A percentile compares a stretch with the other conserved stretches of the same genome.
These are phyloP conservation scores for Centruroides vittatus DNA, from an alignment of 1,140 invertebrate species.

Conservation along the genomic window DNA sequence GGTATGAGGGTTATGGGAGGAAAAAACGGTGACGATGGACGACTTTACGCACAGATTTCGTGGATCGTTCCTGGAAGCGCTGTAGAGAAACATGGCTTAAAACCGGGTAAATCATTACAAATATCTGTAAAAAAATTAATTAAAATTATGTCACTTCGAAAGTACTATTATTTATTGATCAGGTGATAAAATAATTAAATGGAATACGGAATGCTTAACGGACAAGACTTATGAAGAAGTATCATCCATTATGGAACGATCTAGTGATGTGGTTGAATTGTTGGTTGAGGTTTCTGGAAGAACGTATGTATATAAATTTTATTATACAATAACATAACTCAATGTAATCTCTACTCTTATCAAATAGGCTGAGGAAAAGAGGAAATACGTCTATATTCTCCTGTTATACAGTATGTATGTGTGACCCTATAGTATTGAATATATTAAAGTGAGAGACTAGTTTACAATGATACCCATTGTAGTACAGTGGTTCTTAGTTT, in stretches of 20 bases:
- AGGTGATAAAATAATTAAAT: conserved; percentile 46
- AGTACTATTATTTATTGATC: conserved; percentile 5
- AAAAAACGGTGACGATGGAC: conserved; percentile 62
- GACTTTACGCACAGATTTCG: conserved; percentile 74
- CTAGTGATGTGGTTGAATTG: conserved; percentile 64
- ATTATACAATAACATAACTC: no score
- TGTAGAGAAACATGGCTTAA: conserved; percentile 69
- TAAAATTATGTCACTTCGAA: not conserved
- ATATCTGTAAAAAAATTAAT: not conserved
- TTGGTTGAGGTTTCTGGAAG: conserved; percentile 45
- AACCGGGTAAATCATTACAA: conserved; percentile 40
- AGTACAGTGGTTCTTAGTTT: no score
- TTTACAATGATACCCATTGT: no score
- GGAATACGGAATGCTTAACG: conserved; percentile 65
- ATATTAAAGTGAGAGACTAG: no score
- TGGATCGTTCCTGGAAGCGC: conserved; percentile 79
- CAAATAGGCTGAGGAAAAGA: no score
- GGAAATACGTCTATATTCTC: no score
- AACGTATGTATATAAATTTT: conserved; percentile 4
- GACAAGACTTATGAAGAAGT: conserved; percentile 82
- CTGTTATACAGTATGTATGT: no score
- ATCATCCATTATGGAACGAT: conserved; percentile 63
- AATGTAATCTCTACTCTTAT: no score
- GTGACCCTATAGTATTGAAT: no score
- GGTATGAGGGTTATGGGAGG: conserved; percentile 87